Evolutionary conservation across 2,888 invertebrate species (phyloP).

Genomic region (Xestia rhomboidea): DNA sequence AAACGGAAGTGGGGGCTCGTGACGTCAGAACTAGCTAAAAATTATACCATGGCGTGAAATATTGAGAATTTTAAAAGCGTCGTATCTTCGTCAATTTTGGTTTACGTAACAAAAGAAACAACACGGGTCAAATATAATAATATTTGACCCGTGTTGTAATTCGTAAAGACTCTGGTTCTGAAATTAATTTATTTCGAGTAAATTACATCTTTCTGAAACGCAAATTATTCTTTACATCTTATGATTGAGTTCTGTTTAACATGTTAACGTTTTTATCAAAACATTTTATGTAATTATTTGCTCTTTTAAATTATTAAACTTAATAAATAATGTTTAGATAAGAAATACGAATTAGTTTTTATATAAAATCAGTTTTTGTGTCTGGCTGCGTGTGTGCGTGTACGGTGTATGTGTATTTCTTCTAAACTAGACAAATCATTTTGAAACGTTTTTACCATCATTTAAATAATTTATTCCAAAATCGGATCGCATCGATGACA

Average conservation of each 20-base stretch:
- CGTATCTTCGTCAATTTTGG: too few relatives aligned
- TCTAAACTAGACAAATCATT: background rate
- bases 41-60: too few relatives aligned
- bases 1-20: too few relatives aligned
- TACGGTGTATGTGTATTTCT: background rate
- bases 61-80: too few relatives aligned
- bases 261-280: constrained; percentile 7
- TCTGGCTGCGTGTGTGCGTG: background rate
- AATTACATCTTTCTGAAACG: constrained; percentile 27
- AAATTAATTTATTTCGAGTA: constrained; percentile 35
- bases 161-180: background rate
- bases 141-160: background rate
- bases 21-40: too few relatives aligned
- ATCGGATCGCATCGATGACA: too few relatives aligned
- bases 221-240: constrained; percentile 25
- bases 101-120: too few relatives aligned
- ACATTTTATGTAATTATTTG: background rate
- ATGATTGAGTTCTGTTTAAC: constrained; percentile 7
- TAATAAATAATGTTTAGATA: background rate
- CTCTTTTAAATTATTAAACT: background rate
- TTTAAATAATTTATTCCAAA: too few relatives aligned
- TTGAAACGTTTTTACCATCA: background rate
- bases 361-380: background rate
- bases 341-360: background rate
- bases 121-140: too few relatives aligned